Conservation (phyloP, 2,797 vertebrate species). For the Diglossa cyanea region DNA sequence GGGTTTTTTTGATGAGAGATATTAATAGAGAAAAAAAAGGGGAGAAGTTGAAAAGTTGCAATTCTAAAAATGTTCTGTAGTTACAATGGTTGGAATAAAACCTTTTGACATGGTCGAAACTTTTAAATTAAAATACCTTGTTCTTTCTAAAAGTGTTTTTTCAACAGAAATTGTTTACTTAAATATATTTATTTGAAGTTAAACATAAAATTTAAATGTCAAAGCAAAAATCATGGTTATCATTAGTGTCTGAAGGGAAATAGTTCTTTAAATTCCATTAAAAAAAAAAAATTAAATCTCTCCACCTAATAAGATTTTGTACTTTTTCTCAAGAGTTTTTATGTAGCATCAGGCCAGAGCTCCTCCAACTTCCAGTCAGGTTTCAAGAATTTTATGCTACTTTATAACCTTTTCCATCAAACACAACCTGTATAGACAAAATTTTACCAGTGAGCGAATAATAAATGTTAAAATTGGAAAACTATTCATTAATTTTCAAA, state of each 20-base stretch:
- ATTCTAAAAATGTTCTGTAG: neutral
- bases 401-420: constrained; percentile 52
- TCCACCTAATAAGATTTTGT: neutral
- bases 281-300: neutral
- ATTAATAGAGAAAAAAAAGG: neutral
- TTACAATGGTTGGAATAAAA: neutral
- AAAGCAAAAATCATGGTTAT: neutral
- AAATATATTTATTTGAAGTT: neutral
- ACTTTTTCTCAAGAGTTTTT: neutral
- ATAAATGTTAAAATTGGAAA: constrained; percentile 30
- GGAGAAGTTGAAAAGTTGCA: neutral
- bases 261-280: neutral
- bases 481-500: neutral
- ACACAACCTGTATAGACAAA: neutral
- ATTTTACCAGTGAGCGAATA: neutral
- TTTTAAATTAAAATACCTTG: neutral
- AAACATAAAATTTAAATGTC: neutral
- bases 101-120: neutral
- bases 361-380: neutral
- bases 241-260: neutral
- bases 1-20: neutral
- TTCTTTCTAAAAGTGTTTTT: neutral
- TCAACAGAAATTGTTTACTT: neutral
- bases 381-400: constrained; percentile 2
- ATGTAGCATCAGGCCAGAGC: neutral